Base-by-base conservation (phyloP, 2,888 invertebrate species). In the Diogma glabrata region DNA sequence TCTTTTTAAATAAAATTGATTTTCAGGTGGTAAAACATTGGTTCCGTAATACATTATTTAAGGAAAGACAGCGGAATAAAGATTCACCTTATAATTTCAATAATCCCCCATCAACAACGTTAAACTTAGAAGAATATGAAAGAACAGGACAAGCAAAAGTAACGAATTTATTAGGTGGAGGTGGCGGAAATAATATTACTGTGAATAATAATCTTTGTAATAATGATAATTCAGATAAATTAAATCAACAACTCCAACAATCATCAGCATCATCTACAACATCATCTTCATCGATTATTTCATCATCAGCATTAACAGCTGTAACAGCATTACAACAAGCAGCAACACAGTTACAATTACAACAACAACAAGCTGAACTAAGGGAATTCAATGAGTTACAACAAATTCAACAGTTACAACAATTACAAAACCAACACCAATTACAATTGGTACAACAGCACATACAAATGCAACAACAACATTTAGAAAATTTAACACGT, bases 61-160 rank as follows among this genome's bases (percentile, higher is more conserved):
- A 93, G 71, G 99, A 99, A 70, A 79, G 99, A 40, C 99, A 99
- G 69, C 80, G 97, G 49, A 97, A 99, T 71, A 99, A 99, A 72
- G 97, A 99, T 67, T 97, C 96, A 19, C 99, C 99, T 0, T 99
- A 99, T 70, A 99, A 99, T 70, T 99, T 99, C 67, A 96, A 90
- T 68, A 95, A 96, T 71, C 97, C 99, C 43, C 99, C 99, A 28
- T 92, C 94, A 33, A 95, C 97, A 1, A 91, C 93, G 9, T 76
- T 93, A 55, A 84, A 94, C 70, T 74, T 99, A 40, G 99, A 97
- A 66, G 96, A 97, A 66, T 99, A 99, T 67, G 99, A 99, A 66
- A 96, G 96, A 66, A 99, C 97, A 2, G 97, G 97, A 3, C 94
- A 95, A 70, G 82, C 95, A 0, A 94, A 92, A 72, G 91, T 93